Evolutionary conservation across 2,797 vertebrate genomes (phyloP), one percentile per base, ranked within the genome.

Genomic region (Centropyge bicolor): DNA sequence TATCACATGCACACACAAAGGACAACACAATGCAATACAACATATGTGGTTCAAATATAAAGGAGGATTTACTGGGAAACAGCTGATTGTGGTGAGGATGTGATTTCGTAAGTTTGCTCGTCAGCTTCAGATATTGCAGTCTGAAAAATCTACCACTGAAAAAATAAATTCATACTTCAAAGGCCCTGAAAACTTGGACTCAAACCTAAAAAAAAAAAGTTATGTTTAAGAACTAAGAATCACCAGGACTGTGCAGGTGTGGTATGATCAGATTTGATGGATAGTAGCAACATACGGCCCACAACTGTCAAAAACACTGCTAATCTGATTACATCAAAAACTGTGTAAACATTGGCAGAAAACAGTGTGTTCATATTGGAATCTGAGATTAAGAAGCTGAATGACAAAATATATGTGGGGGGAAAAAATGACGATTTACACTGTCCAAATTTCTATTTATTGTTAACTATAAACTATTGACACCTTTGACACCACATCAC

Each of bases 81-180:
- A 31, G 27, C 27, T 31, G 27, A 16, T 46, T 14, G 70, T 51
- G 57, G 0, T 46, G 12, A 54, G 36, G 65, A 55, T 66, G 27
- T 61, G 59, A 68, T 63, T 12, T 31, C 27, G 27, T 31, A 4
- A 41, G 24, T 45, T 73, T 64, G 43, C 56, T 40, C 38, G 68
- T 64, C 40, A 48, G 60, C 56, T 71, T 76, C 51, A 75, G 43
- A 38, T 8, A 27, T n/a, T n/a, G 19, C n/a, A 57, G 56, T 69
- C 35, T 79, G 31, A n/a, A 65, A 65, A 82, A 77, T 35, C 63
- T 56, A 1, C 22, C 78, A 45, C 27, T 60, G 8, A 79, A 66
- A 60, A 4, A 65, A 55, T 24, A 78, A 52, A 12, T 31, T 31
- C 27, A 31, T 31, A 31, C 27, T 31, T 31, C 27, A 31, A 31